Conservation (phyloP, 2,888 invertebrate genomes). For the Polydrusus cervinus region DNA sequence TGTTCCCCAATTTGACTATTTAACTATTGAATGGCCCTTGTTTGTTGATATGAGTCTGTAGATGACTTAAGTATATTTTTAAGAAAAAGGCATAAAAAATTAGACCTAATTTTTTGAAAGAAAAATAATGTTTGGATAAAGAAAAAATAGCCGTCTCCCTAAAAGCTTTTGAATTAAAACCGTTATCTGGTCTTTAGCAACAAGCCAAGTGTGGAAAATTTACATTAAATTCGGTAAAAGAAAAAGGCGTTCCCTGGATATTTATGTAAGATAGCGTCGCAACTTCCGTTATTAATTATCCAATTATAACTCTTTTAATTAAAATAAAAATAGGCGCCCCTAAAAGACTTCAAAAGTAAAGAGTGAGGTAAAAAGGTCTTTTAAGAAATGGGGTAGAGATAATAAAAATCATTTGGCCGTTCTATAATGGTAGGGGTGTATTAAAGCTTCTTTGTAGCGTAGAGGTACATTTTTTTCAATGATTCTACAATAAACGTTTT, state of each 20-base stretch:
- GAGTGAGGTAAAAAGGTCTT: conserved; percentile 28
- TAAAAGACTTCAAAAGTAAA: conserved; percentile 33
- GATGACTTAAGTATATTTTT: too few species aligned
- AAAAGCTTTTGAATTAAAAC: conserved; percentile 55
- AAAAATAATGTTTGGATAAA: conserved; percentile 20
- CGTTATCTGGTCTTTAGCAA: conserved; percentile 54
- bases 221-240: conserved; percentile 51
- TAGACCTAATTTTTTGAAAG: conserved; percentile 7
- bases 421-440: not conserved
- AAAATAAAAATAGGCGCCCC: conserved; percentile 58
- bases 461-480: too few species aligned
- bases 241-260: conserved; percentile 55
- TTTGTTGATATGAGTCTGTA: too few species aligned
- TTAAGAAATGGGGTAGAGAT: conserved; percentile 30
- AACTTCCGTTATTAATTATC: conserved; percentile 64
- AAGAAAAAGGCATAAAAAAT: not conserved
- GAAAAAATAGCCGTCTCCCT: conserved; percentile 40
- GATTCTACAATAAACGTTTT: too few species aligned
- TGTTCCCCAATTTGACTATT: too few species aligned
- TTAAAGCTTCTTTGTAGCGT: not conserved
- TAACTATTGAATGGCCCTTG: too few species aligned
- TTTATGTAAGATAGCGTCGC: conserved; percentile 60
- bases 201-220: conserved; percentile 56
- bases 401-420: conserved; percentile 23
- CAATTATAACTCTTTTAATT: conserved; percentile 66